A percentile compares a stretch with the other conserved stretches of the same genome.
These are phyloP conservation scores for Flexamia atlantica DNA, from an alignment of 2,888 invertebrate genomes.

Conservation along the genomic window DNA sequence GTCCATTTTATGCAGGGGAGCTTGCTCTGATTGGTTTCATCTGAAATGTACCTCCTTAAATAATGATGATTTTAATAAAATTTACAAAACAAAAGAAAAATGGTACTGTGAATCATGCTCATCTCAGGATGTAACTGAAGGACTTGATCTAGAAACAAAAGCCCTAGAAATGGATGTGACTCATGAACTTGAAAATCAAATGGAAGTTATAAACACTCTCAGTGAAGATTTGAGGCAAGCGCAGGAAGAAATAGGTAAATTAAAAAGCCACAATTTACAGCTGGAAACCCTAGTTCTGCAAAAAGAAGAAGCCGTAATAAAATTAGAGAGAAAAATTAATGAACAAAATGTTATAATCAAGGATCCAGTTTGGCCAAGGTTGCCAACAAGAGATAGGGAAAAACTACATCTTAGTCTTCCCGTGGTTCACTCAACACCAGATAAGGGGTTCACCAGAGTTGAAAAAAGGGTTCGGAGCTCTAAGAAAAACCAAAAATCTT, in stretches of 20 bases:
- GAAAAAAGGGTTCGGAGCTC: not conserved
- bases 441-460: not conserved
- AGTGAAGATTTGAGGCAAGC: not conserved
- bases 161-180: not conserved
- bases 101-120: not conserved
- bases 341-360: not conserved
- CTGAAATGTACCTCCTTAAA: not conserved
- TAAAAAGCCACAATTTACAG: not conserved
- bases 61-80: not conserved
- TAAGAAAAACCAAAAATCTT: not conserved
- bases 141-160: not conserved
- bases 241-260: not conserved
- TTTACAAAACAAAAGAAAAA: not conserved
- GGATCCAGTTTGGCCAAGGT: conserved; percentile 2
- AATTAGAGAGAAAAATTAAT: not conserved
- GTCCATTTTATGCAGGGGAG: conserved; percentile 1
- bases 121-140: not conserved
- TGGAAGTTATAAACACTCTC: not conserved
- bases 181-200: not conserved
- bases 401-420: not conserved
- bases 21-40: not conserved
- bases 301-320: conserved; percentile 1
- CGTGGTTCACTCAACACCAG: not conserved
- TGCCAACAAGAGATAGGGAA: not conserved
- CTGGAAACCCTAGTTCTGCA: not conserved